Percentiles rank a stretch among this genome's conserved stretches.
These are phyloP conservation scores for Propithecus deckenii DNA, from an alignment of 2,797 vertebrate species.

Conservation along the genomic window DNA sequence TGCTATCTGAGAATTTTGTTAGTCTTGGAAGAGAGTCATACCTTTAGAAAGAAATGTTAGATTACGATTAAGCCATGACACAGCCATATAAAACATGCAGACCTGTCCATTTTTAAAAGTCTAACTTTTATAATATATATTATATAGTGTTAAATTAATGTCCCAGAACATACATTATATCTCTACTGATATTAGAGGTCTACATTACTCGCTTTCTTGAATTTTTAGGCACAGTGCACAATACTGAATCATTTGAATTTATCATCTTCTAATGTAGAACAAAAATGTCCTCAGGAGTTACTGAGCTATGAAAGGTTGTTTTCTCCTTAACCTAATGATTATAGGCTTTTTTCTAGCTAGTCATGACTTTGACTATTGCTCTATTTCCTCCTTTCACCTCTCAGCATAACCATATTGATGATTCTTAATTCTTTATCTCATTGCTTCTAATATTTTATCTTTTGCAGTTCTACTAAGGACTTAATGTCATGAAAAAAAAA, in stretches of 20 bases:
- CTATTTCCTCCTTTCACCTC: background rate
- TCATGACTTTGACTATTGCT: background rate
- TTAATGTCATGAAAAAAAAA: background rate
- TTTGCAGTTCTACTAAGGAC: background rate
- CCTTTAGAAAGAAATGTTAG: background rate
- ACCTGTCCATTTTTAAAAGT: background rate
- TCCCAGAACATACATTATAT: background rate
- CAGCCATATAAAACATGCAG: background rate
- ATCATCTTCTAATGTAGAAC: background rate
- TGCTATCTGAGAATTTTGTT: background rate
- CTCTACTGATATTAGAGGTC: background rate
- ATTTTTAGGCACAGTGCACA: background rate
- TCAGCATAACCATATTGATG: background rate
- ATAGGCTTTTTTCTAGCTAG: background rate
- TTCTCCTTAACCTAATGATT: background rate
- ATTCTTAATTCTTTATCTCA: background rate
- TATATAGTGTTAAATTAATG: background rate
- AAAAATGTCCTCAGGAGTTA: background rate
- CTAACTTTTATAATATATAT: background rate
- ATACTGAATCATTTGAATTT: background rate
- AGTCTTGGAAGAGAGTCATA: background rate
- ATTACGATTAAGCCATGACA: background rate
- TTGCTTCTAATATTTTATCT: background rate
- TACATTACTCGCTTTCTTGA: background rate
- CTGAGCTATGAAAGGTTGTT: background rate